phyloP scores from a whole-genome alignment of 2,888 invertebrate species.

The Folsomia manolachei region DNA sequence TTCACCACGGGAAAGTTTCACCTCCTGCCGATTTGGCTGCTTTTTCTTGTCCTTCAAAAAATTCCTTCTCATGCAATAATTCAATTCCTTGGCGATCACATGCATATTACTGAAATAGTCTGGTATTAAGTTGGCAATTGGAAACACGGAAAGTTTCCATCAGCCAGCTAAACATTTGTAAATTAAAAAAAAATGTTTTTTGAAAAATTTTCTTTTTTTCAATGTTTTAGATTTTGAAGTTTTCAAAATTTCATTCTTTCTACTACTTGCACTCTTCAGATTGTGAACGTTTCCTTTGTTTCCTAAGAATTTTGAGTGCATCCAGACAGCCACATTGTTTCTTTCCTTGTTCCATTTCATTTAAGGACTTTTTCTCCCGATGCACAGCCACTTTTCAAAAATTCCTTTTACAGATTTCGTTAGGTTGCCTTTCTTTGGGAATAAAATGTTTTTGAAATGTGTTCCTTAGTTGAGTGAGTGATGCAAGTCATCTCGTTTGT shows the following conservation, averaged over 20 bases:
- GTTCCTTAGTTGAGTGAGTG: background rate
- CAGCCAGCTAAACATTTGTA: too few relatives aligned
- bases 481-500: background rate
- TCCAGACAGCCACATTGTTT: background rate
- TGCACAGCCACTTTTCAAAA: background rate
- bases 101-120: too few relatives aligned
- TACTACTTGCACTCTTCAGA: slow-evolving; percentile 10
- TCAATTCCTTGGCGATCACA: too few relatives aligned
- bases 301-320: background rate
- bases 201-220: too few relatives aligned
- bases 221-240: too few relatives aligned
- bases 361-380: too few relatives aligned
- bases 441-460: background rate
- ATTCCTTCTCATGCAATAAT: slow-evolving; percentile 25
- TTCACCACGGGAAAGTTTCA: slow-evolving; percentile 22
- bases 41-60: slow-evolving; percentile 18
- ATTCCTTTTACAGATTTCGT: background rate
- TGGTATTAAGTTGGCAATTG: too few relatives aligned
- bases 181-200: too few relatives aligned
- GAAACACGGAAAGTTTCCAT: too few relatives aligned
- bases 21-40: too few relatives aligned
- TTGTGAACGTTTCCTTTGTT: slow-evolving; percentile 28
- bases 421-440: too few relatives aligned
- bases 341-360: background rate
- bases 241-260: too few relatives aligned